These are phyloP conservation scores for Lynx canadensis DNA, from an alignment of 2,113 vertebrate genomes.

Conservation along the genomic window DNA sequence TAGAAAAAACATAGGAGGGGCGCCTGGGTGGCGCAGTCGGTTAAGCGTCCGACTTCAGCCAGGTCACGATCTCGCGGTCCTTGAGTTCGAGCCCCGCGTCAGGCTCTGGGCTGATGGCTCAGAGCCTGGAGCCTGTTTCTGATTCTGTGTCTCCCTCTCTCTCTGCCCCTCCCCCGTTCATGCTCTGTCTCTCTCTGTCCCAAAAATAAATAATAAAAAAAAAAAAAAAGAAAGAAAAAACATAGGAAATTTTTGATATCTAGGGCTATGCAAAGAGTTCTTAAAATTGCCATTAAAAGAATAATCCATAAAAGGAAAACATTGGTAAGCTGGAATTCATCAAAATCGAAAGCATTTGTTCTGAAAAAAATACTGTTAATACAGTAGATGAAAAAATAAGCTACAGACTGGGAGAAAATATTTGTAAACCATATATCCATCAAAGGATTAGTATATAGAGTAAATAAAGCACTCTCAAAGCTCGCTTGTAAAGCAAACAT, in stretches of 20 bases:
- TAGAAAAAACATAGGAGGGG: neutral
- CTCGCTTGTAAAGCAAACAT: neutral
- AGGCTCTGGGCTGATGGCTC: too few species aligned
- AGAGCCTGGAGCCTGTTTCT: too few species aligned
- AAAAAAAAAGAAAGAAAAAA: too few species aligned
- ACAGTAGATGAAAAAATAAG: neutral
- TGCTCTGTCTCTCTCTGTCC: too few species aligned
- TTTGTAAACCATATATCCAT: neutral
- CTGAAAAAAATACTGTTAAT: neutral
- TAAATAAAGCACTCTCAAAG: neutral
- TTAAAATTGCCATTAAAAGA: neutral
- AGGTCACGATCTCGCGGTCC: too few species aligned
- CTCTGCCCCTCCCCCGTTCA: too few species aligned
- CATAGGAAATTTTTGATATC: neutral
- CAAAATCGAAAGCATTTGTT: neutral
- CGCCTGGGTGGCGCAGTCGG: too few species aligned
- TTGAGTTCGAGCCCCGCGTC: too few species aligned
- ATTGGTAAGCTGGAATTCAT: neutral
- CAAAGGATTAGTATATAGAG: neutral
- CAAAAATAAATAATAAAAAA: too few species aligned
- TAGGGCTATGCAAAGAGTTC: neutral
- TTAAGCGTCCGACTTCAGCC: too few species aligned
- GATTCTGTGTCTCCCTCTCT: too few species aligned
- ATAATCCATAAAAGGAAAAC: neutral
- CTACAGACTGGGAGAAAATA: neutral